Conservation (phyloP, 2,797 vertebrate genomes). For the Antrozous pallidus region DNA sequence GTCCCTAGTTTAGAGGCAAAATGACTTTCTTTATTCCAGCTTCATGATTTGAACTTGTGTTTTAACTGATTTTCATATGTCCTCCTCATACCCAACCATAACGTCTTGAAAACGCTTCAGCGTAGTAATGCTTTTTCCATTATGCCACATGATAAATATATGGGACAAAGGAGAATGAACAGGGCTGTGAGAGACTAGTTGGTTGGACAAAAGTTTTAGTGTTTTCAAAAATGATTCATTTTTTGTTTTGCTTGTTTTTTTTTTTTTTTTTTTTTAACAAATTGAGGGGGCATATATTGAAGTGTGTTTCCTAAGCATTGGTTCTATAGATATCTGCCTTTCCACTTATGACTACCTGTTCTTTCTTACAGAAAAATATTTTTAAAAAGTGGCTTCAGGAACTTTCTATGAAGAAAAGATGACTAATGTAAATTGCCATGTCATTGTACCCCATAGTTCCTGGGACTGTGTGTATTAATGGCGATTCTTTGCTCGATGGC, state of each 20-base stretch:
- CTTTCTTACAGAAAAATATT: neutral
- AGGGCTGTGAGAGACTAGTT: neutral
- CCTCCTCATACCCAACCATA: neutral
- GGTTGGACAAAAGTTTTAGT: neutral
- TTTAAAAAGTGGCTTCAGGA: neutral
- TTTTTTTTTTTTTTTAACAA: neutral
- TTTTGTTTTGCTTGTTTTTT: neutral
- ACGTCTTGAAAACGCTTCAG: neutral
- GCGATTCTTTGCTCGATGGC: slow-evolving; percentile 29
- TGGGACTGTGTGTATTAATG: neutral
- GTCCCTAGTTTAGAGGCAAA: neutral
- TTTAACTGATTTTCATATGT: neutral
- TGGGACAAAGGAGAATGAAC: neutral
- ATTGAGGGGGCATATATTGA: neutral
- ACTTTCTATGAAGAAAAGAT: neutral
- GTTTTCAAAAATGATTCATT: neutral
- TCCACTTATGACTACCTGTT: neutral
- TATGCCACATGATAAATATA: neutral
- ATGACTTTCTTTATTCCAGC: neutral
- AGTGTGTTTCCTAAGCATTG: neutral
- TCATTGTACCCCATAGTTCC: neutral
- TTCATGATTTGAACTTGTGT: neutral
- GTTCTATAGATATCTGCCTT: neutral
- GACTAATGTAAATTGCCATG: neutral
- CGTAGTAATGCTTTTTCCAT: neutral